Evolutionary conservation across 2,888 invertebrate species (phyloP).

Genomic region (Drosophila fungiperda): DNA sequence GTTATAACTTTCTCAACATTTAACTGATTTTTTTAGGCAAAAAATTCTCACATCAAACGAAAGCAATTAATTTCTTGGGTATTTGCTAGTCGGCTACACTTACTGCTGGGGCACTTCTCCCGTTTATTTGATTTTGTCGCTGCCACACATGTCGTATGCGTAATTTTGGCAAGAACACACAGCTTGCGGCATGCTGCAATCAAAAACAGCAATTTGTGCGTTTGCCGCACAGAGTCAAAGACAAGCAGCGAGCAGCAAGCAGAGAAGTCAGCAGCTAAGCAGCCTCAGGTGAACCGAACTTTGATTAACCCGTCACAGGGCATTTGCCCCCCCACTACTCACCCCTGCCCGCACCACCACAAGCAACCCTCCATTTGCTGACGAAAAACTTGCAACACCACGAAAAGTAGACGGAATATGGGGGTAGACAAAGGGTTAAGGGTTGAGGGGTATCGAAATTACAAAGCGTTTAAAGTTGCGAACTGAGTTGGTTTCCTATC

Average conservation of each 20-base stretch:
- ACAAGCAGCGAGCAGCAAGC: slow-evolving; percentile 6
- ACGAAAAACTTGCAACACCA: slow-evolving; percentile 27
- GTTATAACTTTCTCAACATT: background rate
- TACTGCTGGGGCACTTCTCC: background rate
- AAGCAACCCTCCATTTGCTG: background rate
- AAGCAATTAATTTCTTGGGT: background rate
- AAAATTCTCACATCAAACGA: rapidly evolving
- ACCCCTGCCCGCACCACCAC: rapidly evolving
- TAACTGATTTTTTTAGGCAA: background rate
- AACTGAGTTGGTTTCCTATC: slow-evolving; percentile 76
- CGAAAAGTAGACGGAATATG: too few relatives aligned
- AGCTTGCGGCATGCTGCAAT: slow-evolving; percentile 55
- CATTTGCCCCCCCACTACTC: background rate
- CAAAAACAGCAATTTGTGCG: slow-evolving; percentile 48
- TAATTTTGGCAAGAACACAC: slow-evolving; percentile 57
- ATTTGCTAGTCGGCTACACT: background rate
- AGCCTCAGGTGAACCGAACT: slow-evolving; percentile 69
- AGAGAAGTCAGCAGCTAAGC: slow-evolving; percentile 35
- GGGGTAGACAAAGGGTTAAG: background rate
- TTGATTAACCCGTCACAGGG: slow-evolving; percentile 66
- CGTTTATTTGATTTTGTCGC: slow-evolving; percentile 12
- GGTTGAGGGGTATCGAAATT: slow-evolving; percentile 43
- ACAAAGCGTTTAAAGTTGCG: slow-evolving; percentile 57
- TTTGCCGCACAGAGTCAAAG: slow-evolving; percentile 30
- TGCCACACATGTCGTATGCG: slow-evolving; percentile 64